phyloP scores from a whole-genome alignment of 2,797 vertebrate species.

The Florisuga fusca region DNA sequence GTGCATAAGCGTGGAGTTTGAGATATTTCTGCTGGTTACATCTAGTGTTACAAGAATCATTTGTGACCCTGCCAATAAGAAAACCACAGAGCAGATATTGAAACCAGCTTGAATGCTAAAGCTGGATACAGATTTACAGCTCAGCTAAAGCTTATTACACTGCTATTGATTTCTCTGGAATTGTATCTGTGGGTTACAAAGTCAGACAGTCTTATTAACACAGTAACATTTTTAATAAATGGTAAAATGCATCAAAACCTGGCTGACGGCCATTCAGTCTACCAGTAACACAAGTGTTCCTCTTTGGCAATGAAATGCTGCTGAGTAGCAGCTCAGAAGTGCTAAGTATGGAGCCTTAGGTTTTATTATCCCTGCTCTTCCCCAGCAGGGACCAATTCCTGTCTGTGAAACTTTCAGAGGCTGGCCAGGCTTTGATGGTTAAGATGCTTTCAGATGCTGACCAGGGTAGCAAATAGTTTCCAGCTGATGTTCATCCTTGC shows the following conservation, averaged over 20 bases:
- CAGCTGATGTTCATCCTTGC: slow-evolving; percentile 78
- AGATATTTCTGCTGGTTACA: neutral
- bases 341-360: neutral
- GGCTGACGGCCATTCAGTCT: neutral
- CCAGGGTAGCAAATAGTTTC: neutral
- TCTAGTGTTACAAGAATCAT: neutral
- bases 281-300: neutral
- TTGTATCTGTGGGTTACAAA: neutral
- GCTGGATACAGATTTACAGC: slow-evolving; percentile 22
- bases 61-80: neutral
- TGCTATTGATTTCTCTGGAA: neutral
- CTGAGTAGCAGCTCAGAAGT: neutral
- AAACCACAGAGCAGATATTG: neutral
- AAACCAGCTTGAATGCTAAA: neutral
- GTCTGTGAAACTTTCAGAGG: neutral
- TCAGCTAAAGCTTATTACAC: slow-evolving; percentile 11
- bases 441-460: neutral
- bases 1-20: neutral
- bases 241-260: neutral
- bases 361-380: neutral
- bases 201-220: neutral
- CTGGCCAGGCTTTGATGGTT: slow-evolving; percentile 4
- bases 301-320: neutral
- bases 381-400: neutral
- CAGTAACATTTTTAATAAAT: slow-evolving; percentile 24